phyloP scores from a whole-genome alignment of 1,140 invertebrate species.

The Macrobrachium nipponense region DNA sequence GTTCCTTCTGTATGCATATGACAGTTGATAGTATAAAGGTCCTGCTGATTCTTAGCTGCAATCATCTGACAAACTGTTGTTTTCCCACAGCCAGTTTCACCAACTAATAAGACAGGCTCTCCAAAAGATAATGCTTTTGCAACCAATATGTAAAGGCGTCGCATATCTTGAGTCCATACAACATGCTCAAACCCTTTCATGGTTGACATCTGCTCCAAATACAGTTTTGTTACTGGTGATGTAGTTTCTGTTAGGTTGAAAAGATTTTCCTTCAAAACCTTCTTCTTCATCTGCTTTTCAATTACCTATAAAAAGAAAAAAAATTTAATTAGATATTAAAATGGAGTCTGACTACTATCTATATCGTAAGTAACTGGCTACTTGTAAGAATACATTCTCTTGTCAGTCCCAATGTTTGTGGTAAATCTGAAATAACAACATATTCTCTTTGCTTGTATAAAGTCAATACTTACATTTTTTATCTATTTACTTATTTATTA shows the following conservation, averaged over 20 bases:
- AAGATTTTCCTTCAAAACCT: constrained; percentile 79
- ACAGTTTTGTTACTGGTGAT: constrained; percentile 80
- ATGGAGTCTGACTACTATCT: no score
- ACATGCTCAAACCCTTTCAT: constrained; percentile 80
- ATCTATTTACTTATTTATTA: no score
- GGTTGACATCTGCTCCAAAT: constrained; percentile 76
- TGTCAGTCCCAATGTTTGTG: no score
- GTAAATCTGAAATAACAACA: no score
- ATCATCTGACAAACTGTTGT: constrained; percentile 95
- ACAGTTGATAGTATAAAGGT: constrained; percentile 90
- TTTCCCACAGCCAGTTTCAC: constrained; percentile 98
- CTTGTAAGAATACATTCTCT: no score
- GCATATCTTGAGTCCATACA: constrained; percentile 94
- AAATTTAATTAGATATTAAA: background rate
- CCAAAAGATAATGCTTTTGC: constrained; percentile 88
- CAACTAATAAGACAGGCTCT: constrained; percentile 95
- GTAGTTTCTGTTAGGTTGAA: constrained; percentile 82
- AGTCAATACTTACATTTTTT: no score
- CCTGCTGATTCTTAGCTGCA: constrained; percentile 76
- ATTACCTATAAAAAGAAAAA: constrained; percentile 80
- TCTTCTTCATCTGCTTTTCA: constrained; percentile 86
- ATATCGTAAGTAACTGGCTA: no score
- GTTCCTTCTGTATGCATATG: constrained; percentile 99
- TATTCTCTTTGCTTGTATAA: no score
- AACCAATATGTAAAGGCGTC: constrained; percentile 90